Evolutionary conservation across 2,797 vertebrate genomes (phyloP).

Genomic region (Borostomias antarcticus): DNA sequence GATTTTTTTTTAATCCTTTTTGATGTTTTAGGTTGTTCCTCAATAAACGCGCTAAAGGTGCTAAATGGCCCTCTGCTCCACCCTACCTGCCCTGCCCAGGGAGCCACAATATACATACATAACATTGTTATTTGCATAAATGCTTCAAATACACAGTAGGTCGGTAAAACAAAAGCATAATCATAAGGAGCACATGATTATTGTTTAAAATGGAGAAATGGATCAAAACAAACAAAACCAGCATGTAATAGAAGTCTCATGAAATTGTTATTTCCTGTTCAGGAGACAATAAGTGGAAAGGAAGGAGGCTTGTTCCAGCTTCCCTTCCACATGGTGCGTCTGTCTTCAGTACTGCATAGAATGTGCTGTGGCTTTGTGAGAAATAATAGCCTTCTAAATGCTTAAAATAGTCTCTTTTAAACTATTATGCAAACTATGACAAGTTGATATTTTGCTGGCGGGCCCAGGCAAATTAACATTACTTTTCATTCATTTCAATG

Average conservation of each 20-base stretch:
- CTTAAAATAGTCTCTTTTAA: constrained; percentile 37
- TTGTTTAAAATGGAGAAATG: background rate
- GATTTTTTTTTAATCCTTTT: no score
- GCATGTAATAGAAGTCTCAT: constrained; percentile 2
- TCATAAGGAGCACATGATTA: constrained; percentile 1
- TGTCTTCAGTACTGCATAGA: background rate
- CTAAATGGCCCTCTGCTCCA: no score
- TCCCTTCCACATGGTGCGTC: background rate
- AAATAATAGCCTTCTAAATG: constrained; percentile 32
- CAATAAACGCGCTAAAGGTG: no score
- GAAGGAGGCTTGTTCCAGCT: constrained; percentile 2
- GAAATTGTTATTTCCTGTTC: constrained; percentile 9
- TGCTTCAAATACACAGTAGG: no score
- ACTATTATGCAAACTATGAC: constrained; percentile 34
- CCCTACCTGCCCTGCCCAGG: no score
- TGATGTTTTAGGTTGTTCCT: no score
- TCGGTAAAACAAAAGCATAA: no score
- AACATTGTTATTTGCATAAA: no score
- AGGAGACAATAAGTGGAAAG: constrained; percentile 17
- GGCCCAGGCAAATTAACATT: constrained; percentile 32
- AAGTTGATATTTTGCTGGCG: constrained; percentile 42
- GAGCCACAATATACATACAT: no score
- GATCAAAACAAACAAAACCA: no score
- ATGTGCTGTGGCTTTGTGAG: constrained; percentile 16
- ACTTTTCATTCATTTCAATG: constrained; percentile 41